These are phyloP conservation scores for Apocheima hispidaria DNA, from an alignment of 2,888 invertebrate genomes.

Conservation along the genomic window DNA sequence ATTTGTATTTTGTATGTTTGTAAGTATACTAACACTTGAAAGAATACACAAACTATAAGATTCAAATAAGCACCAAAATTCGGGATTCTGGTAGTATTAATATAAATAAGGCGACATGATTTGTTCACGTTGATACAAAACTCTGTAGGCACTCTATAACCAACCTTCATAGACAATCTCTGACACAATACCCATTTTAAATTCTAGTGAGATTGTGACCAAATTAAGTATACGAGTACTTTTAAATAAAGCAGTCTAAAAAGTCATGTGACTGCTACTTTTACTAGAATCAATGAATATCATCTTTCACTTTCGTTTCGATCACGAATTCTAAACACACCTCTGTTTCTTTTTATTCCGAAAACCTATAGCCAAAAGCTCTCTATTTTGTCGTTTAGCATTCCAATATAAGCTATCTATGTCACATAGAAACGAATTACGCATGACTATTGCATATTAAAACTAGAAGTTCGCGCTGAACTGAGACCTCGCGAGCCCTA, in stretches of 20 bases:
- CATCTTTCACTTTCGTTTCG: conserved; percentile 35
- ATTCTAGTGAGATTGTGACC: not conserved
- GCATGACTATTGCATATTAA: not conserved
- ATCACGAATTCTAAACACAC: conserved; percentile 40
- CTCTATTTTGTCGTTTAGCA: conserved; percentile 30
- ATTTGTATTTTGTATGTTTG: too few species aligned
- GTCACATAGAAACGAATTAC: not conserved
- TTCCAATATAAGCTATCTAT: conserved; percentile 9
- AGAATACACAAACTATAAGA: too few species aligned
- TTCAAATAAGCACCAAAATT: too few species aligned
- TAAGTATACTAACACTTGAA: too few species aligned
- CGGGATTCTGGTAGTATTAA: too few species aligned
- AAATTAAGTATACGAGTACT: not conserved
- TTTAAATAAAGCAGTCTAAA: conserved; percentile 10
- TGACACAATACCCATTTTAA: not conserved
- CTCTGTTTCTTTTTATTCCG: conserved; percentile 32
- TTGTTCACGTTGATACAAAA: too few species aligned
- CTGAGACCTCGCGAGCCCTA: not conserved
- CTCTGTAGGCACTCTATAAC: too few species aligned
- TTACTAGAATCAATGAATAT: conserved; percentile 27
- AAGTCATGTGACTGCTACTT: conserved; percentile 14
- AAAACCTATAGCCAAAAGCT: conserved; percentile 31
- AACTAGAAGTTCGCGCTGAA: not conserved
- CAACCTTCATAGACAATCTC: not conserved
- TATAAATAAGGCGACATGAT: too few species aligned